These are phyloP conservation scores for Plumapathes pennacea DNA, from an alignment of 92 coral and sea anemone genomes.

Conservation along the genomic window DNA sequence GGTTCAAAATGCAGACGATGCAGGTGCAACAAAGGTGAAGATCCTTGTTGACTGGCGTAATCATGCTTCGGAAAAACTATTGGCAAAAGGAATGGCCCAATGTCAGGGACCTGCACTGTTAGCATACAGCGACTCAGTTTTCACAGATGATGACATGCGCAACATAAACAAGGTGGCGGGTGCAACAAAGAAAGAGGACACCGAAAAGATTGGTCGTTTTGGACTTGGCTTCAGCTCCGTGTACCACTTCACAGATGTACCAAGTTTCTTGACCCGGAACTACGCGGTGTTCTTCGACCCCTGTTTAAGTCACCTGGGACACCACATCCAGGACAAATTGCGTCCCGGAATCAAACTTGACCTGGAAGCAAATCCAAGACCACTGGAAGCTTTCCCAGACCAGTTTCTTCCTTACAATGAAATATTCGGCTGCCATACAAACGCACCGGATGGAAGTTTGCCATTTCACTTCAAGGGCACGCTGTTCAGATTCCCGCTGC, in stretches of 20 bases:
- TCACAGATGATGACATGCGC: constrained; percentile 60
- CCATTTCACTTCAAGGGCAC: constrained; percentile 67
- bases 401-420: constrained; percentile 64
- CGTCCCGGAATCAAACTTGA: constrained; percentile 77
- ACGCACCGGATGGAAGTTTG: too few relatives aligned
- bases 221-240: constrained; percentile 92
- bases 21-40: constrained; percentile 71
- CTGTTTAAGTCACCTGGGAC: constrained; percentile 51
- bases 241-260: constrained; percentile 86
- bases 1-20: constrained; percentile 79
- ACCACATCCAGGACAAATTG: constrained; percentile 29
- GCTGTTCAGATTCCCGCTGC: constrained; percentile 71
- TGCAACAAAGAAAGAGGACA: constrained; percentile 83
- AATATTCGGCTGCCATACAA: constrained; percentile 61
- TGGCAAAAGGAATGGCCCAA: constrained; percentile 66
- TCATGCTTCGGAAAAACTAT: constrained; percentile 46
- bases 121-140: constrained; percentile 67
- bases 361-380: constrained; percentile 25
- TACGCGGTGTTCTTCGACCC: constrained; percentile 82
- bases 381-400: constrained; percentile 32
- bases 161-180: constrained; percentile 83
- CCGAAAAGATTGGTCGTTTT: constrained; percentile 84
- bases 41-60: constrained; percentile 81
- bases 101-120: constrained; percentile 88
- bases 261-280: constrained; percentile 69